Conservation (phyloP, 2,888 invertebrate species). For the Drosophila formosana region DNA sequence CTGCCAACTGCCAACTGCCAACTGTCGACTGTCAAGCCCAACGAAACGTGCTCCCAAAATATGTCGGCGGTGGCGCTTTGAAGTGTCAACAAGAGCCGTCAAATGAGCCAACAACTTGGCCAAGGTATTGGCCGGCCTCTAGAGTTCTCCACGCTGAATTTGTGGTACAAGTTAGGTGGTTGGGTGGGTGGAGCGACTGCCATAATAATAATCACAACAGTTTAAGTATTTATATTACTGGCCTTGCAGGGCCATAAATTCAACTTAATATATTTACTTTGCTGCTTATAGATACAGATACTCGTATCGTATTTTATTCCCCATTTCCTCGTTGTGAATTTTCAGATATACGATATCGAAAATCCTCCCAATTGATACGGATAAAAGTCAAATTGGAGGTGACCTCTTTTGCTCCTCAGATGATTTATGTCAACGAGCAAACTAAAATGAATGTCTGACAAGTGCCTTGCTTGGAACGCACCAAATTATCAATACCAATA, state of each 20-base stretch:
- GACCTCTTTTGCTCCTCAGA: slow-evolving; percentile 4
- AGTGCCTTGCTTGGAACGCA: slow-evolving; percentile 48
- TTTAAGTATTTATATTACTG: slow-evolving; percentile 74
- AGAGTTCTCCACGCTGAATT: slow-evolving; percentile 19
- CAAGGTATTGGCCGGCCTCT: slow-evolving; percentile 41
- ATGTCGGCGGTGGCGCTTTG: slow-evolving; percentile 48
- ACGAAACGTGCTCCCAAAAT: slow-evolving; percentile 51
- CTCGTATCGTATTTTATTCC: slow-evolving; percentile 34
- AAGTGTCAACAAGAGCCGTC: slow-evolving; percentile 57
- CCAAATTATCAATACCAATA: slow-evolving; percentile 49
- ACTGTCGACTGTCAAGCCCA: slow-evolving; percentile 14
- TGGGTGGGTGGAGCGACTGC: slow-evolving; percentile 24
- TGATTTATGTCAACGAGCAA: slow-evolving; percentile 4
- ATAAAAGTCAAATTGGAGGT: slow-evolving; percentile 9
- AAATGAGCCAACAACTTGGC: slow-evolving; percentile 55
- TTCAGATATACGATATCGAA: background rate
- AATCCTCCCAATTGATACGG: background rate
- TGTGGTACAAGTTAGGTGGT: background rate
- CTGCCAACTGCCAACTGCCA: background rate
- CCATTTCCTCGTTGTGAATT: slow-evolving; percentile 20
- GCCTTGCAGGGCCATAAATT: slow-evolving; percentile 71
- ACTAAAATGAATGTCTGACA: slow-evolving; percentile 77
- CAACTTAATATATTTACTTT: slow-evolving; percentile 46
- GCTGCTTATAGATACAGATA: slow-evolving; percentile 14
- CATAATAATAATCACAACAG: slow-evolving; percentile 63